phyloP scores from a whole-genome alignment of 64 coral and sea anemone genomes.

The Orbicella faveolata region DNA sequence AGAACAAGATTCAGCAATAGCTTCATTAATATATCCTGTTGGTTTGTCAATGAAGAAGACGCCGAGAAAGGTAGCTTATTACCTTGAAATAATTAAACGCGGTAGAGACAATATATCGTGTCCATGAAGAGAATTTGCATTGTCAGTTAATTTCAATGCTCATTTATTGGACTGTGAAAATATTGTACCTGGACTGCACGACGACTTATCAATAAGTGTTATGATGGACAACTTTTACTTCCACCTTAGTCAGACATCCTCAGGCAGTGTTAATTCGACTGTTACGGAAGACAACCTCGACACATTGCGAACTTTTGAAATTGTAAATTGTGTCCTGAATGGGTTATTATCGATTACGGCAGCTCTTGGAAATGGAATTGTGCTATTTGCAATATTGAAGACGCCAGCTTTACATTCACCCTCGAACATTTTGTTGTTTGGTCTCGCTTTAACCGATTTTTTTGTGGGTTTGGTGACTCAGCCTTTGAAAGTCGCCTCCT shows the following conservation, averaged over 20 bases:
- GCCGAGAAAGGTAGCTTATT: too few relatives aligned
- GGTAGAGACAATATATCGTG: too few relatives aligned
- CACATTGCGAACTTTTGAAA: background rate
- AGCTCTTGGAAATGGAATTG: conserved; percentile 14
- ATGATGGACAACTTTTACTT: background rate
- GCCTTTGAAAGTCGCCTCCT: background rate
- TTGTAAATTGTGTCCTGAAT: background rate
- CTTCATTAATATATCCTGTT: too few relatives aligned
- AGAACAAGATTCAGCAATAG: too few relatives aligned
- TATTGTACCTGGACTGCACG: background rate
- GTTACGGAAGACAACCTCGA: background rate
- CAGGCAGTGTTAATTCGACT: background rate
- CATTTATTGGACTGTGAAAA: background rate
- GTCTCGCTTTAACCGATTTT: conserved; percentile 42
- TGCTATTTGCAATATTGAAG: conserved; percentile 4
- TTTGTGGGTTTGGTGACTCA: conserved; percentile 11
- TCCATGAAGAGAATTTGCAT: too few relatives aligned
- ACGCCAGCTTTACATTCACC: conserved; percentile 45
- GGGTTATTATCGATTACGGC: conserved; percentile 1
- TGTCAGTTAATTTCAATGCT: too few relatives aligned
- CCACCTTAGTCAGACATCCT: background rate
- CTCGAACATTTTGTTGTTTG: conserved; percentile 34
- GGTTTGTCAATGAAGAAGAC: too few relatives aligned
- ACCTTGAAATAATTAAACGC: too few relatives aligned
- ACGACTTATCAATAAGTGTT: background rate